Evolutionary conservation across 2,113 vertebrate species (phyloP), one percentile per base, ranked within the genome.

Genomic region (Engystomops pustulosus): DNA sequence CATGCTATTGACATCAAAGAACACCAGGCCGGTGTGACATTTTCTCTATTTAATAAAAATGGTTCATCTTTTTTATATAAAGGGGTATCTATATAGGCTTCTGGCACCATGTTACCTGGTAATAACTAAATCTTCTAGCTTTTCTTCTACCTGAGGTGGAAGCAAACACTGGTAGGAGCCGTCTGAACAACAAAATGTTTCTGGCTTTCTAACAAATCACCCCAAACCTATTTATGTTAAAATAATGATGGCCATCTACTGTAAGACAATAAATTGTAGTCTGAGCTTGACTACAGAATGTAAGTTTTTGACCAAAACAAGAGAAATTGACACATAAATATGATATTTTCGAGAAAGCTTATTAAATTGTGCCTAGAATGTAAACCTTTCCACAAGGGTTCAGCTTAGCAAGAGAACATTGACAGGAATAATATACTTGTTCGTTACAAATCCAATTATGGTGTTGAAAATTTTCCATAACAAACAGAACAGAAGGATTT

Each of bases 381-480:
- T 36, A 67, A 67, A 18, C 30, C 32, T 34, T 67, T 67, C 62
- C 30, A 67, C 62, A 36, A 72, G 36, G 23, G 41, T 72, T 72
- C 38, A 47, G 38, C 25, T 25, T 45, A 72, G 69, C n/a, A 70
- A 36, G 38, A 62, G 27, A 36, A 79, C 38, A 25, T 62, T 62
- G 34, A 34, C 53, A 79, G 53, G 51, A 44, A 38, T 55, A 41
- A 62, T 38, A 60, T 62, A 79, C 32, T 60, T 62, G 76, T 62
- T 79, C 76, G 65, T 79, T 62, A 79, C 53, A 58, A 79, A 79
- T 79, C 53, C 34, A 79, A 17, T 79, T 60, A 62, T n/a, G 8
- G 38, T 41, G 53, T 60, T 15, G 62, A 34, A 36, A 34, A 62
- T 12, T 38, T 38, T 27, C 32, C 34, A 27, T 65, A 41, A n/a